phyloP scores from a whole-genome alignment of 1,140 invertebrate genomes.

The Gryllus bimaculatus region DNA sequence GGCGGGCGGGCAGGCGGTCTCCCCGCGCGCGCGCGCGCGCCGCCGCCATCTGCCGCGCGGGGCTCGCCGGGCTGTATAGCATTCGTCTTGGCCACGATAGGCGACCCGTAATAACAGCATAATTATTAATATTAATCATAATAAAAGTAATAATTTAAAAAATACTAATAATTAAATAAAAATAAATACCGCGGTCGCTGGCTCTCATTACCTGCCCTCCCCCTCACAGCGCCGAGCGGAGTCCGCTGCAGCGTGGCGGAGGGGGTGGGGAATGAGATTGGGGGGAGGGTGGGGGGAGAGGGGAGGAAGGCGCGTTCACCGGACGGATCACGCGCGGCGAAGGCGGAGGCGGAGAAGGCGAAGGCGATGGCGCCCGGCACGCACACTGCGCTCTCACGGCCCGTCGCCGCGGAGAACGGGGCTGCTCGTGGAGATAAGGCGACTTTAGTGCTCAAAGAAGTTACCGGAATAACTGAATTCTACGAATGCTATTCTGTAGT shows the following conservation, averaged over 20 bases:
- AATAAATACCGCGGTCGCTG: not conserved
- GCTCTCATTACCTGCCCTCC: not conserved
- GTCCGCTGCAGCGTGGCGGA: not conserved
- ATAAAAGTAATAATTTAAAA: no score
- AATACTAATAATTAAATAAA: no score
- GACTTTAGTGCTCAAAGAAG: no score
- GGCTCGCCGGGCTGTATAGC: not conserved
- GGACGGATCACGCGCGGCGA: not conserved
- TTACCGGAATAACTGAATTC: no score
- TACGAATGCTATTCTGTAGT: no score
- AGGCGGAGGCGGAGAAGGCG: not conserved
- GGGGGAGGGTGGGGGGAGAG: not conserved
- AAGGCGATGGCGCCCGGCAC: not conserved
- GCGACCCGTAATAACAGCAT: not conserved
- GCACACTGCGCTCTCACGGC: not conserved
- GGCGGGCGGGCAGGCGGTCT: no score
- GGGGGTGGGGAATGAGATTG: not conserved
- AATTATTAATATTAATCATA: no score
- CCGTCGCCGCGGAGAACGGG: not conserved
- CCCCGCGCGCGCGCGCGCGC: no score
- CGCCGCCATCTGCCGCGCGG: not conserved
- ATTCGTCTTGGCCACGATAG: conserved; percentile 3
- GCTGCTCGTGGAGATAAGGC: no score
- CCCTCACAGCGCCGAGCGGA: no score
- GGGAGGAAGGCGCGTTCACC: not conserved